Evolutionary conservation across 1,140 invertebrate species (phyloP).

Genomic region (Vanessa tameamea): DNA sequence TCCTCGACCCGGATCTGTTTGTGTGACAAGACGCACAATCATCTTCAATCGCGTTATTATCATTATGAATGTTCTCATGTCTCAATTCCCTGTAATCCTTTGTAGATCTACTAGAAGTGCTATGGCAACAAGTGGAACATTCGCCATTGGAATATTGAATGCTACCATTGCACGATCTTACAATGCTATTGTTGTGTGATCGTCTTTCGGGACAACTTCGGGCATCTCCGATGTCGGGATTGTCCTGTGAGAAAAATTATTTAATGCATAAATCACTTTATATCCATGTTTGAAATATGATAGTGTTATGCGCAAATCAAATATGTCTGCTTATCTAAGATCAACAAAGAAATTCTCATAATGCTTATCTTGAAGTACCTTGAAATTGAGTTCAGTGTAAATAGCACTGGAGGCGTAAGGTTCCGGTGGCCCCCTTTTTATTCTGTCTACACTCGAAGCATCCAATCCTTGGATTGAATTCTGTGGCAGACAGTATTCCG

Average conservation of each 20-base stretch:
- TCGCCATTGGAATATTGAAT: slow-evolving; percentile 76
- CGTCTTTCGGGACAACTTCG: slow-evolving; percentile 73
- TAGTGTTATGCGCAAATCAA: slow-evolving; percentile 41
- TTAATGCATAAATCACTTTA: slow-evolving; percentile 30
- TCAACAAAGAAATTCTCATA: slow-evolving; percentile 35
- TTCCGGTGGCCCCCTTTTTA: slow-evolving; percentile 69
- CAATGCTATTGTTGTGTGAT: slow-evolving; percentile 77
- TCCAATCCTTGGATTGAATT: slow-evolving; percentile 75
- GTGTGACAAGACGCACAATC: slow-evolving; percentile 71
- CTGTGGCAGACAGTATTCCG: slow-evolving; percentile 73
- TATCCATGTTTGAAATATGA: slow-evolving; percentile 45
- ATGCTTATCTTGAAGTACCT: slow-evolving; percentile 34
- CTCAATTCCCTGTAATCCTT: slow-evolving; percentile 73
- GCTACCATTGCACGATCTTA: slow-evolving; percentile 73
- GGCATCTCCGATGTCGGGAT: slow-evolving; percentile 67
- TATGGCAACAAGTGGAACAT: slow-evolving; percentile 76
- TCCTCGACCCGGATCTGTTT: slow-evolving; percentile 70
- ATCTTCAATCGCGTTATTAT: slow-evolving; percentile 68
- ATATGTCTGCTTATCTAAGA: slow-evolving; percentile 27
- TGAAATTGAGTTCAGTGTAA: slow-evolving; percentile 71
- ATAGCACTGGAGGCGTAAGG: slow-evolving; percentile 76
- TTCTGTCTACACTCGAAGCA: slow-evolving; percentile 70
- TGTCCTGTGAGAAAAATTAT: slow-evolving; percentile 56
- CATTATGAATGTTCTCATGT: slow-evolving; percentile 64
- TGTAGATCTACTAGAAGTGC: slow-evolving; percentile 74